Percentiles rank a stretch among this genome's conserved stretches.
These are phyloP conservation scores for Thymallus thymallus DNA, from an alignment of 2,113 vertebrate genomes.

Conservation along the genomic window DNA sequence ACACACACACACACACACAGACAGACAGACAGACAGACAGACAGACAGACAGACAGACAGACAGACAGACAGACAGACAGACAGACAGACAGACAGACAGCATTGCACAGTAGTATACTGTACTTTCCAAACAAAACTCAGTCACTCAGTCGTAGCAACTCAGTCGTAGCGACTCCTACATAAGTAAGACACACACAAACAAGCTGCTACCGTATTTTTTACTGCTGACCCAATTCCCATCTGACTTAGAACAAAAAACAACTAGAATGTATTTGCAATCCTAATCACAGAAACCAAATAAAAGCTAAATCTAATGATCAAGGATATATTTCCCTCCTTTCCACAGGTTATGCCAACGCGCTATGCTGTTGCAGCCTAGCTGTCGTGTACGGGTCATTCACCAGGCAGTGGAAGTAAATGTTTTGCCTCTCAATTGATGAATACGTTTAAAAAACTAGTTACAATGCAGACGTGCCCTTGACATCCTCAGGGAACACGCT, in stretches of 20 bases:
- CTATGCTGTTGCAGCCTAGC: not conserved
- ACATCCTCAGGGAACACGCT: slow-evolving; percentile 30
- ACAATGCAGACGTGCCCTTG: slow-evolving; percentile 46
- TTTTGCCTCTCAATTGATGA: slow-evolving; percentile 15
- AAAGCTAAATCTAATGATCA: no score
- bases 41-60: no score
- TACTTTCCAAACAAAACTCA: slow-evolving; percentile 29
- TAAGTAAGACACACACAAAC: not conserved
- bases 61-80: no score
- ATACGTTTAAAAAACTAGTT: slow-evolving; percentile 26
- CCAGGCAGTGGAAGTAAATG: not conserved
- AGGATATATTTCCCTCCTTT: no score
- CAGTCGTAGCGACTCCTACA: not conserved
- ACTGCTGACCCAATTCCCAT: not conserved
- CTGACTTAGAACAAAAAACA: not conserved
- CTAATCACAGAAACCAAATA: not conserved
- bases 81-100: slow-evolving; percentile 2
- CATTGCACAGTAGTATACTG: slow-evolving; percentile 2
- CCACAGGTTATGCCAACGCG: not conserved
- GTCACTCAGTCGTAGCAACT: no score
- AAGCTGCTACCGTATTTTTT: not conserved
- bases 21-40: no score
- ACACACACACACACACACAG: no score
- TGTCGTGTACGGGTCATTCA: not conserved
- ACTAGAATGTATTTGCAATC: no score